Evolutionary conservation across 2,888 invertebrate species (phyloP).

Genomic region (Caenorhabditis sp.): DNA sequence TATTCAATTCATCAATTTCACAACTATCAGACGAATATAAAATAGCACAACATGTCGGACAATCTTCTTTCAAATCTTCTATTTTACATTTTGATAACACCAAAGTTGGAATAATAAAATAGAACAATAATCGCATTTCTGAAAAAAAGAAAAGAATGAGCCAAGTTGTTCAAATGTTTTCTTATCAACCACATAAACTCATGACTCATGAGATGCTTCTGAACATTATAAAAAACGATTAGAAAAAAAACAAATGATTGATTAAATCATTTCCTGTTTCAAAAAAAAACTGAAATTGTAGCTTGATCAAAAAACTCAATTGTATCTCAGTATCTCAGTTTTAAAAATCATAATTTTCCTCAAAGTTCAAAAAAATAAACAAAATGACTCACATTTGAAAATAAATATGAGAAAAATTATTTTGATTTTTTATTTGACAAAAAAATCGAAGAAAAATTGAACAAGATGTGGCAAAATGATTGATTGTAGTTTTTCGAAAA

Average conservation of each 20-base stretch:
- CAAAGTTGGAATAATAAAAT: background rate
- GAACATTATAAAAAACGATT: no score
- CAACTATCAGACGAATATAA: conserved; percentile 9
- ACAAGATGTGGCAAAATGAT: conserved; percentile 1
- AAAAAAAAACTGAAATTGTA: no score
- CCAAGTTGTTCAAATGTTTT: background rate
- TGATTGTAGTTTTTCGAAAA: background rate
- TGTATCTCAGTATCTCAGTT: no score
- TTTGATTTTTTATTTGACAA: background rate
- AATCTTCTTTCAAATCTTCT: background rate
- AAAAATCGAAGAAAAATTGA: conserved; percentile 1
- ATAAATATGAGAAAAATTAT: no score
- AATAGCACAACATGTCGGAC: conserved; percentile 16
- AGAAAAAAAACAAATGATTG: no score
- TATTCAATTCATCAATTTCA: background rate
- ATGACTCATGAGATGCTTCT: background rate
- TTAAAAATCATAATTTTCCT: no score
- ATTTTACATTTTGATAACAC: conserved; percentile 3
- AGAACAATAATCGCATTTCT: background rate
- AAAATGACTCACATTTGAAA: no score
- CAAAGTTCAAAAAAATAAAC: no score
- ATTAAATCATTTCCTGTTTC: no score
- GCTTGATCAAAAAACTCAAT: no score
- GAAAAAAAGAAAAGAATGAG: background rate
- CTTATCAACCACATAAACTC: background rate